A percentile compares a stretch with the other conserved stretches of the same genome.
These are phyloP conservation scores for Sylvicola fuscatus DNA, from an alignment of 2,888 invertebrate genomes.

Conservation along the genomic window DNA sequence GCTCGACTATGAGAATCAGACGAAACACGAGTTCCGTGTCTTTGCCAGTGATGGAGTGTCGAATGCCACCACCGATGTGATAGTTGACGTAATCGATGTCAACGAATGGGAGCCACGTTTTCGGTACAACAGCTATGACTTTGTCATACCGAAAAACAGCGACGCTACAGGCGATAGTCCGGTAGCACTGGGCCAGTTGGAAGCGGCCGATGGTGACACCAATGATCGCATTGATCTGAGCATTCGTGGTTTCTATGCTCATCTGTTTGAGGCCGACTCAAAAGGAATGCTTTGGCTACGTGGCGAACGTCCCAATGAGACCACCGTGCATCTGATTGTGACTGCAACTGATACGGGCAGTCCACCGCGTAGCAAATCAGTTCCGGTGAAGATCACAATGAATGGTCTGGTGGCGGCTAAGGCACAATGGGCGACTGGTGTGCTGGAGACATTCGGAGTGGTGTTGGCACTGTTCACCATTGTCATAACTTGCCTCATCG, in stretches of 20 bases:
- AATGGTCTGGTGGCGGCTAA: constrained; percentile 20
- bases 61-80: constrained; percentile 66
- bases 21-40: constrained; percentile 54
- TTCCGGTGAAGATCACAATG: constrained; percentile 45
- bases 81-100: constrained; percentile 62
- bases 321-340: constrained; percentile 53
- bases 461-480: constrained; percentile 51
- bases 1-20: constrained; percentile 57
- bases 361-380: constrained; percentile 56
- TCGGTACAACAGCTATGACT: constrained; percentile 72
- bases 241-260: constrained; percentile 47
- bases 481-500: constrained; percentile 51
- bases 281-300: constrained; percentile 38
- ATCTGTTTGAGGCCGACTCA: constrained; percentile 20
- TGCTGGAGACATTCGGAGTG: constrained; percentile 40
- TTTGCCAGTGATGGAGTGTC: constrained; percentile 41
- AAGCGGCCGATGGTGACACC: constrained; percentile 74
- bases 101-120: constrained; percentile 91
- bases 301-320: constrained; percentile 28
- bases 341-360: constrained; percentile 67
- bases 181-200: constrained; percentile 39
- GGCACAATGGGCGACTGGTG: constrained; percentile 26
- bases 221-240: constrained; percentile 53
- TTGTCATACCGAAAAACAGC: constrained; percentile 26
- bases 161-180: constrained; percentile 20